Percentiles rank a stretch among this genome's conserved stretches.
phyloP scores from a whole-genome alignment of 1,140 invertebrate species.

The Drosophila novamexicana region DNA sequence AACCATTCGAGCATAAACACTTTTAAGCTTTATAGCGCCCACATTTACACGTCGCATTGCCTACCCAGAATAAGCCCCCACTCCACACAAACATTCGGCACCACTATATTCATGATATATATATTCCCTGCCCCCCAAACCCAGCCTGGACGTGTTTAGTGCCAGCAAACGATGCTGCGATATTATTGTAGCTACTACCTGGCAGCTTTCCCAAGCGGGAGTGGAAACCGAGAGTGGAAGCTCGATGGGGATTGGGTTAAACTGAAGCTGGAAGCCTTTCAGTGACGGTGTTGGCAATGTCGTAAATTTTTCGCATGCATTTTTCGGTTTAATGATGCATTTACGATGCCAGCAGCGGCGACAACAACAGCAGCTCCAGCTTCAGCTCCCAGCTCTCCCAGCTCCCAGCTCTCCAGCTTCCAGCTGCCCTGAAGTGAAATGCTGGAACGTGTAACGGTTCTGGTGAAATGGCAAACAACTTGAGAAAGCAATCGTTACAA shows the following conservation, averaged over 20 bases:
- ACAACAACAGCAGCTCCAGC: conserved; percentile 63
- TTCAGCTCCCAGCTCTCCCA: conserved; percentile 19
- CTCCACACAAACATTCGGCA: too few species aligned
- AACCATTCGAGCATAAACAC: conserved; percentile 73
- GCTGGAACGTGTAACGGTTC: conserved; percentile 42
- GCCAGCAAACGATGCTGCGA: conserved; percentile 43
- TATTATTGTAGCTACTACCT: conserved; percentile 53
- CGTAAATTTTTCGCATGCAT: conserved; percentile 84
- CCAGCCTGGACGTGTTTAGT: conserved; percentile 39
- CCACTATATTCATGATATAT: neutral
- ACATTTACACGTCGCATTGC: conserved; percentile 76
- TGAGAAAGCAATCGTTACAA: conserved; percentile 80
- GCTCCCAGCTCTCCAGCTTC: conserved; percentile 14
- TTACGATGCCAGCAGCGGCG: conserved; percentile 80
- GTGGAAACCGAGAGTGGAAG: neutral
- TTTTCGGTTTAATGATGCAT: conserved; percentile 84
- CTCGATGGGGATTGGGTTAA: neutral
- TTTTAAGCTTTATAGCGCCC: conserved; percentile 77
- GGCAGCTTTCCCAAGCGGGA: conserved; percentile 29
- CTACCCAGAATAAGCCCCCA: conserved; percentile 17
- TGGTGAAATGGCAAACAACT: conserved; percentile 70
- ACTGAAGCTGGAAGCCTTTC: conserved; percentile 48
- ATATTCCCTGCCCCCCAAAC: neutral
- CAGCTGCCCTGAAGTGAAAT: conserved; percentile 34
- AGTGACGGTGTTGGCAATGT: conserved; percentile 72